phyloP scores from a whole-genome alignment of 2,888 invertebrate species.

The Andrena bucephala region DNA sequence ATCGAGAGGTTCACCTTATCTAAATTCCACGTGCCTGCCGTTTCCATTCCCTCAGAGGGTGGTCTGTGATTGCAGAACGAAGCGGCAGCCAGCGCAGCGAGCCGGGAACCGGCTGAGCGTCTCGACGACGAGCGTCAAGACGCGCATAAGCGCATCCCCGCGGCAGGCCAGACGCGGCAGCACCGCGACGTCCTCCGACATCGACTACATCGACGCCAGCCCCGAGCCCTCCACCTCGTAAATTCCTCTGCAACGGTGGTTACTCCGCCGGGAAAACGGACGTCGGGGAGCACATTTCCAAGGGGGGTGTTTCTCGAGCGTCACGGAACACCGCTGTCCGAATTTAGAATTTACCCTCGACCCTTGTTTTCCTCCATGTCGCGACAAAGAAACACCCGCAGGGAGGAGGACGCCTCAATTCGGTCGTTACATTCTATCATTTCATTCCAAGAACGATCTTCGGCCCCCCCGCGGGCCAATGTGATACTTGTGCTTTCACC shows the following conservation, averaged over 20 bases:
- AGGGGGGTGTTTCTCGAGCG: not conserved
- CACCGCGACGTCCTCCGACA: slow-evolving; percentile 74
- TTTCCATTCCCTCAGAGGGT: not conserved
- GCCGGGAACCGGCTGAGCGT: slow-evolving; percentile 77
- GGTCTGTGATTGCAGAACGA: slow-evolving; percentile 53
- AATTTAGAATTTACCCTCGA: not conserved
- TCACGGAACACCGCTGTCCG: not conserved
- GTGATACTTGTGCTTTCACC: slow-evolving; percentile 35
- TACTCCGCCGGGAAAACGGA: not conserved
- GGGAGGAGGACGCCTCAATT: not conserved
- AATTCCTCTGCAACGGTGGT: slow-evolving; percentile 15
- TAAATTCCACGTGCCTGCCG: too few relatives aligned
- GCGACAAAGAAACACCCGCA: not conserved
- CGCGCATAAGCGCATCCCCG: slow-evolving; percentile 80
- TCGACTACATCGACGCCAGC: slow-evolving; percentile 82
- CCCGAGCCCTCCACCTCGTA: slow-evolving; percentile 81
- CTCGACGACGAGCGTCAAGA: slow-evolving; percentile 81
- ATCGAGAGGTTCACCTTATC: too few relatives aligned
- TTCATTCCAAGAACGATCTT: not conserved
- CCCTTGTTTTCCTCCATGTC: too few relatives aligned
- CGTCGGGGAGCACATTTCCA: not conserved
- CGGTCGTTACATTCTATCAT: not conserved
- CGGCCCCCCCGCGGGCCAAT: slow-evolving; percentile 11
- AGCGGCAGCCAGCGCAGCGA: slow-evolving; percentile 58
- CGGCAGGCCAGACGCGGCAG: slow-evolving; percentile 61